These are phyloP conservation scores for Delphinapterus leucas DNA, from an alignment of 2,113 vertebrate genomes.

Conservation along the genomic window DNA sequence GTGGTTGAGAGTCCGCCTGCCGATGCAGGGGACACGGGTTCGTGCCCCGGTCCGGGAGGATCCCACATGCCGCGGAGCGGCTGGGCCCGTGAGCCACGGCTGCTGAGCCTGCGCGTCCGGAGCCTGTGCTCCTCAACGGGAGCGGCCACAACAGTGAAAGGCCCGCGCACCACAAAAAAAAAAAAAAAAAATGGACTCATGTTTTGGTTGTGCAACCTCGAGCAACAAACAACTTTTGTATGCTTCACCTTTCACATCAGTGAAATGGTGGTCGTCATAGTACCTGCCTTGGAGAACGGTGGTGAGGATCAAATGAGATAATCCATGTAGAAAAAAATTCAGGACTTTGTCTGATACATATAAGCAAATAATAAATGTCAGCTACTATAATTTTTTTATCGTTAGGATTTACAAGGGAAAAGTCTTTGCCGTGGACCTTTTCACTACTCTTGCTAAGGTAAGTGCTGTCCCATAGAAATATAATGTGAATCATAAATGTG, in stretches of 20 bases:
- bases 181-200: background rate
- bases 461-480: background rate
- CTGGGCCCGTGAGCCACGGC: too few species aligned
- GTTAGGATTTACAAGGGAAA: background rate
- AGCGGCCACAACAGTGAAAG: too few species aligned
- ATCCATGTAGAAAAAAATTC: background rate
- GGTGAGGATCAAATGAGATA: background rate
- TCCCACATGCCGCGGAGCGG: too few species aligned
- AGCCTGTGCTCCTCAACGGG: too few species aligned
- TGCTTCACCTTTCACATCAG: background rate
- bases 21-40: too few species aligned
- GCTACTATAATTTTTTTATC: background rate
- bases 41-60: too few species aligned
- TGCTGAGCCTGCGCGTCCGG: too few species aligned
- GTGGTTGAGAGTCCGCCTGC: too few species aligned
- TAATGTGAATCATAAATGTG: background rate
- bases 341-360: background rate
- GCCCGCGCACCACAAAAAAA: rapidly evolving
- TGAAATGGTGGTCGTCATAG: background rate
- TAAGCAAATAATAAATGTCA: background rate
- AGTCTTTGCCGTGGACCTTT: background rate
- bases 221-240: background rate
- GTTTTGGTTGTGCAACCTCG: background rate
- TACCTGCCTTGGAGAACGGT: background rate
- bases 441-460: background rate